Conservation (phyloP, 2,888 invertebrate species). For the Philopedon plagiatum region DNA sequence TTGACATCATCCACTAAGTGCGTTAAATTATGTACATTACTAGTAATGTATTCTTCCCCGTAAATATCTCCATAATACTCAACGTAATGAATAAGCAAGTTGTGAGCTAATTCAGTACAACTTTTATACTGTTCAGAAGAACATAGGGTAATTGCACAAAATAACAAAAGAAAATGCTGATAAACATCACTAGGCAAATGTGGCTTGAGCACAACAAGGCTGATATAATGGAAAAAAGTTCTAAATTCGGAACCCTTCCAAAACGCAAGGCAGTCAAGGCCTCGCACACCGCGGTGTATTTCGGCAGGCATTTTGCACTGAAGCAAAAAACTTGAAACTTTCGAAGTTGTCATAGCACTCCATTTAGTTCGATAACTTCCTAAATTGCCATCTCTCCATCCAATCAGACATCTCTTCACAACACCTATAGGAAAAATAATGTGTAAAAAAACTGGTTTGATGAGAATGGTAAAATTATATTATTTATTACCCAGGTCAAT, state of each 20-base stretch:
- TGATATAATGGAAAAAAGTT: neutral
- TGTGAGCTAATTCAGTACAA: neutral
- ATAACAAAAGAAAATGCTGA: neutral
- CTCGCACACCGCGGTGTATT: neutral
- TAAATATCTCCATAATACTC: neutral
- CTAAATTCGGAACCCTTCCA: neutral
- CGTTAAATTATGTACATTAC: too few relatives aligned
- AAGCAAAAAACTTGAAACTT: too few relatives aligned
- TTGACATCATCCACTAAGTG: neutral
- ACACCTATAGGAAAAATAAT: too few relatives aligned
- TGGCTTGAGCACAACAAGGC: neutral
- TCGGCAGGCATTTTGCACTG: neutral
- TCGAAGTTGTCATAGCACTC: too few relatives aligned
- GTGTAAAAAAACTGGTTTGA: too few relatives aligned
- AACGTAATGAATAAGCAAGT: neutral
- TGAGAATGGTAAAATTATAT: too few relatives aligned
- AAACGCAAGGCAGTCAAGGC: neutral
- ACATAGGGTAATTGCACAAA: neutral
- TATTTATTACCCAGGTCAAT: too few relatives aligned
- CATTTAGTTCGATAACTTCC: too few relatives aligned
- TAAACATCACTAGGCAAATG: neutral
- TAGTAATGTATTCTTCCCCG: neutral
- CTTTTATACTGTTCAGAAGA: neutral
- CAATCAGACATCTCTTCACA: too few relatives aligned
- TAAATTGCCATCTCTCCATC: too few relatives aligned